phyloP scores from a whole-genome alignment of 2,113 vertebrate species.

The Varanus salvator region DNA sequence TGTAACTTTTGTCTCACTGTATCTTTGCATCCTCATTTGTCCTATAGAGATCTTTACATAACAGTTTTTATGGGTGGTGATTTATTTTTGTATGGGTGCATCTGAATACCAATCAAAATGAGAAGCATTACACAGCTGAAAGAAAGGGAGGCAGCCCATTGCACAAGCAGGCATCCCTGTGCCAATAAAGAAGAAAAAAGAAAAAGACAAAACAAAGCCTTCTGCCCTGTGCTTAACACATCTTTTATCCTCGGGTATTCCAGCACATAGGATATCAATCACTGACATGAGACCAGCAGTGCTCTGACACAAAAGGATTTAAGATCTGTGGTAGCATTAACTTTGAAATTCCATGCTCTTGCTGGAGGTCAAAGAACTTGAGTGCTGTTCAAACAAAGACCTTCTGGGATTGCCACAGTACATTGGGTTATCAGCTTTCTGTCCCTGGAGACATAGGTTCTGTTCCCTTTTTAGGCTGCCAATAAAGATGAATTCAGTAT shows the following conservation, averaged over 20 bases:
- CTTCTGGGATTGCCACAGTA: background rate
- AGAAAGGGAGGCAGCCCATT: background rate
- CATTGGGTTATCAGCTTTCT: conserved; percentile 63
- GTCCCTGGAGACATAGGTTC: background rate
- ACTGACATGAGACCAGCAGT: conserved; percentile 38
- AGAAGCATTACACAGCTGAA: conserved; percentile 29
- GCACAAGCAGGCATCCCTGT: background rate
- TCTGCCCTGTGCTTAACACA: conserved; percentile 21
- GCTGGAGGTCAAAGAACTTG: conserved; percentile 49
- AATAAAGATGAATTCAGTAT: background rate
- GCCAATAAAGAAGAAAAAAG: background rate
- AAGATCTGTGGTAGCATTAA: conserved; percentile 37
- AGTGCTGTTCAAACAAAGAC: conserved; percentile 56
- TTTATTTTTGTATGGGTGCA: conserved; percentile 16
- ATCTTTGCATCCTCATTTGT: background rate
- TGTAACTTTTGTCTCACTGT: background rate
- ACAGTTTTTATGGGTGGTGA: conserved; percentile 11
- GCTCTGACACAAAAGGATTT: conserved; percentile 7
- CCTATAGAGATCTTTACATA: background rate
- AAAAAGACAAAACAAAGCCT: conserved; percentile 47
- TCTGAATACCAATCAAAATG: background rate
- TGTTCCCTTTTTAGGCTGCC: background rate
- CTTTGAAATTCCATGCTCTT: conserved; percentile 47
- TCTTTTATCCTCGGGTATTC: conserved; percentile 12
- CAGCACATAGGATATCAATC: conserved; percentile 37